phyloP scores from a whole-genome alignment of 2,113 vertebrate genomes.

The Sylvilagus bachmani region DNA sequence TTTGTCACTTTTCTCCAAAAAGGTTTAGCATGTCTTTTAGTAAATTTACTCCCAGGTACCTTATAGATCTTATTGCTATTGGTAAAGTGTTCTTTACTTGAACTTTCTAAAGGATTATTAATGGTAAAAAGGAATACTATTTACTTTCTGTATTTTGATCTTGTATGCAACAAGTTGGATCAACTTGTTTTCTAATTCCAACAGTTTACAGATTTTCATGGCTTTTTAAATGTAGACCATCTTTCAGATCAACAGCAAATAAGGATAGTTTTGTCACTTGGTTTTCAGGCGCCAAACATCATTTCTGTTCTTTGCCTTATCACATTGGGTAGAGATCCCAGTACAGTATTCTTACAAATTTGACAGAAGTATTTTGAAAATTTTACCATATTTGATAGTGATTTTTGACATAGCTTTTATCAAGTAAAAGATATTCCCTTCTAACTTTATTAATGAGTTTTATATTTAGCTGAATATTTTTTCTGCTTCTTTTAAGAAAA shows the following conservation, averaged over 20 bases:
- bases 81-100: background rate
- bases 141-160: background rate
- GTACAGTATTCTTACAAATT: background rate
- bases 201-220: background rate
- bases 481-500: background rate
- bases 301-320: background rate
- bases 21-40: background rate
- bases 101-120: background rate
- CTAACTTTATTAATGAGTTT: background rate
- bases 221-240: background rate
- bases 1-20: constrained; percentile 7
- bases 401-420: background rate
- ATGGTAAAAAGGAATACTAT: background rate
- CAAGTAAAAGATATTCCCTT: background rate
- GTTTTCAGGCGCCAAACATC: background rate
- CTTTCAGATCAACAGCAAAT: background rate
- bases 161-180: background rate
- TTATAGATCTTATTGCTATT: background rate
- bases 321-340: background rate
- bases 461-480: background rate
- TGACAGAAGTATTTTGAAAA: constrained; percentile 9
- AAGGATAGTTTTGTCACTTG: background rate
- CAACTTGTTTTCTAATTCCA: background rate
- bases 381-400: background rate
- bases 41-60: background rate